Evolutionary conservation across 2,797 vertebrate species (phyloP).

Genomic region (Macropodus opercularis): DNA sequence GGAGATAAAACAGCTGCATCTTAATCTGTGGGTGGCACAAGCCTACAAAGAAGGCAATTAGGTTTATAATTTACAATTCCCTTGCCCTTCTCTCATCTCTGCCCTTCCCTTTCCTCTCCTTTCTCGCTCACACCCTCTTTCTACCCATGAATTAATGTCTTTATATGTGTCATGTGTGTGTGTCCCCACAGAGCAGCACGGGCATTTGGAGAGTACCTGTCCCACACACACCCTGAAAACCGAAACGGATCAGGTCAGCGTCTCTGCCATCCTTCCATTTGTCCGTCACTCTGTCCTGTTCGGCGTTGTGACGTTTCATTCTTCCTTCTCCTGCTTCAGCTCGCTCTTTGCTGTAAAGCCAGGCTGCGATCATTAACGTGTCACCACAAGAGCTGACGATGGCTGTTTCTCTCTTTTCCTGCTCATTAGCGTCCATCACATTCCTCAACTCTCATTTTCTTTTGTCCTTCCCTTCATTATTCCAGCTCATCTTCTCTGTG

Average conservation of each 20-base stretch:
- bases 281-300: conserved; percentile 39
- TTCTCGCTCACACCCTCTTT: conserved; percentile 32
- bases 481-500: conserved; percentile 92
- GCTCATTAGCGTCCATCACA: conserved; percentile 30
- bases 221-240: conserved; percentile 93
- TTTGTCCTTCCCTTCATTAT: conserved; percentile 34
- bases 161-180: conserved; percentile 68
- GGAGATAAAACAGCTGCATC: conserved; percentile 74
- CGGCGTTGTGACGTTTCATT: conserved; percentile 45
- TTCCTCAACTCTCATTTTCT: conserved; percentile 23
- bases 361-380: conserved; percentile 46
- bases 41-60: conserved; percentile 75
- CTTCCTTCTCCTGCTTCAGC: conserved; percentile 38
- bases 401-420: conserved; percentile 28
- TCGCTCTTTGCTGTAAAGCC: conserved; percentile 53
- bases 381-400: conserved; percentile 42
- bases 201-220: conserved; percentile 97
- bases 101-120: conserved; percentile 35
- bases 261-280: conserved; percentile 60
- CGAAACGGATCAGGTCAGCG: conserved; percentile 95
- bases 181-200: conserved; percentile 89
- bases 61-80: conserved; percentile 68
- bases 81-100: conserved; percentile 40
- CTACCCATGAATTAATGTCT: conserved; percentile 67
- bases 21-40: conserved; percentile 75